These are phyloP conservation scores for Nyctalus aviator DNA, from an alignment of 2,797 vertebrate species.

Conservation along the genomic window DNA sequence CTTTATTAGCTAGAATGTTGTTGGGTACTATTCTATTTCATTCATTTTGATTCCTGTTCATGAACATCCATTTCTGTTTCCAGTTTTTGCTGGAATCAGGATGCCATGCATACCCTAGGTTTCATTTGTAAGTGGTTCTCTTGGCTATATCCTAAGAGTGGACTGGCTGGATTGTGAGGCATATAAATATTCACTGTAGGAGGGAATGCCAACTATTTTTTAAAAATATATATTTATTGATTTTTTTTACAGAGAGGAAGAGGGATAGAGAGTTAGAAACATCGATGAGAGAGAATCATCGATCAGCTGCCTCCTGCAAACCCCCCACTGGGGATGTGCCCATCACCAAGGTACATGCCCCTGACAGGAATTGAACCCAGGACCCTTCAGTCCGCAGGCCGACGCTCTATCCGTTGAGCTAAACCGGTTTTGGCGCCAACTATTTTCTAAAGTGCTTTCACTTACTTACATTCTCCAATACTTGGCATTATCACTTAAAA, in stretches of 20 bases:
- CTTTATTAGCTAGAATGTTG: neutral
- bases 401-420: no score
- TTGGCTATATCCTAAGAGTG: neutral
- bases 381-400: no score
- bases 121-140: slow-evolving; percentile 17
- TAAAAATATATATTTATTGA: no score
- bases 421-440: no score
- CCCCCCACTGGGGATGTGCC: no score
- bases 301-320: no score
- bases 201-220: neutral
- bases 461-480: slow-evolving; percentile 6
- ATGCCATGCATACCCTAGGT: neutral
- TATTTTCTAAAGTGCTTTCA: slow-evolving; percentile 21
- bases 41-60: slow-evolving; percentile 28
- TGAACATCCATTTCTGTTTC: neutral
- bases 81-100: slow-evolving; percentile 12
- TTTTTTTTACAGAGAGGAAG: no score
- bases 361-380: no score
- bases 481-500: neutral
- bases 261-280: no score
- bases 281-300: no score
- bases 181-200: slow-evolving; percentile 19
- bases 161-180: neutral
- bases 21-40: neutral
- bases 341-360: no score